Evolutionary conservation across 1,140 invertebrate species (phyloP), one percentile per base, ranked within the genome.

Genomic region (Ectropis grisescens): DNA sequence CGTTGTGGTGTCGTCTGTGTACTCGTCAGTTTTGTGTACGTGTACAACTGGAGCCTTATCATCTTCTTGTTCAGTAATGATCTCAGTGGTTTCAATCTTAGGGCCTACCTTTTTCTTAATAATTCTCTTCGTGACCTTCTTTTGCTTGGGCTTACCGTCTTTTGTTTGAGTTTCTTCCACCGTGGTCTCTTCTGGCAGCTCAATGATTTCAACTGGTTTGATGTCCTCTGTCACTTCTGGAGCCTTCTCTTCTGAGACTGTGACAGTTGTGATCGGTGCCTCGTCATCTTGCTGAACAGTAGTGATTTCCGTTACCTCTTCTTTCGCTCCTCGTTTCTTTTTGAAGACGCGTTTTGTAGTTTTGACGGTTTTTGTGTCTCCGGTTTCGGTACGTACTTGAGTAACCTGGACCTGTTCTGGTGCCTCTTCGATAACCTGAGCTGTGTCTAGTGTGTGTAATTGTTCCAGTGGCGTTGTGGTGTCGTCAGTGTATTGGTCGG

Each of bases 221-320:
- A 57, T n/a, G 28, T 36, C 24, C 10, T 23, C 13, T 2, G 15
- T 11, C 6, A 22, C 33, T 51, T 45, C 44, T 33, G 70, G 48
- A 33, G 62, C n/a, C 16, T 47, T 27, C 31, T 38, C 30, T 38
- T 53, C 36, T 12, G 16, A 41, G 29, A 44, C 58, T 11, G 45
- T 40, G 1, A 74, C 55, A 7, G 58, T 66, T 4, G 53, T 67
- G 30, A 78, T 41, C 9, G 79, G 72, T 24, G 51, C 40, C 40
- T 82, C 70, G 19, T 71, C 71, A 35, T 82, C 75, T 45, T 82
- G 76, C 58, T 84, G 66, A 25, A 82, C 54, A n/a, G 81, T 81
- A 9, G 74, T 67, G 35, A 82, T 75, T 67, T 84, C 78, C 8
- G 70, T 82, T 3, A 74, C 61, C 57, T 81, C 61, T 41, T 76